Percentiles rank a stretch among this genome's conserved stretches.
Conservation (phyloP, 1,140 invertebrate species). For the Diachasma alloeum region DNA sequence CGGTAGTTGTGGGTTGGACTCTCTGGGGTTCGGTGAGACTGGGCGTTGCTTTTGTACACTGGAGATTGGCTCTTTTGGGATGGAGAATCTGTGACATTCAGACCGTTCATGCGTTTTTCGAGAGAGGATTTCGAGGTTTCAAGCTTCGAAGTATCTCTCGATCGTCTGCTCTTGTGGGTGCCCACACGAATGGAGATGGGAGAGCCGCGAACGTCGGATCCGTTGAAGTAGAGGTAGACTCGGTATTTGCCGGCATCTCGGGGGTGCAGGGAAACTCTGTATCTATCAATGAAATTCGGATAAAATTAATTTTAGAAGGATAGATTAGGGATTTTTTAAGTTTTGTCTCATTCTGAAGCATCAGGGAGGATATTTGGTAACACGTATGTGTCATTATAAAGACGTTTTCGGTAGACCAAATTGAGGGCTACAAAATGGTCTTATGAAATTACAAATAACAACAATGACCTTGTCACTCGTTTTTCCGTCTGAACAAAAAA, state of each 20-base stretch:
- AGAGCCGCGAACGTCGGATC: constrained; percentile 92
- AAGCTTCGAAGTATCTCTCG: constrained; percentile 49
- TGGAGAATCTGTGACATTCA: constrained; percentile 45
- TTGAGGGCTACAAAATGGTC: too few species aligned
- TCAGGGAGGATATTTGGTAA: too few species aligned
- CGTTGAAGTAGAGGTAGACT: constrained; percentile 95
- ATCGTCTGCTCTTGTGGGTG: constrained; percentile 68
- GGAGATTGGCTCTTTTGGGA: constrained; percentile 44
- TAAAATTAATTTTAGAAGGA: background rate
- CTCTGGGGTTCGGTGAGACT: constrained; percentile 28
- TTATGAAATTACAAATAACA: too few species aligned
- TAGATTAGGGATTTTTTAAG: background rate
- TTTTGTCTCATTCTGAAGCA: background rate
- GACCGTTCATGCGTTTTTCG: constrained; percentile 58
- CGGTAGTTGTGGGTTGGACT: constrained; percentile 50
- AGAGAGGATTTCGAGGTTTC: constrained; percentile 52
- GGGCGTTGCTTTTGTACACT: constrained; percentile 42
- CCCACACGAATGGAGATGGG: constrained; percentile 83
- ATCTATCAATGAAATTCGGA: constrained; percentile 52
- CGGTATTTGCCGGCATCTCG: constrained; percentile 90
- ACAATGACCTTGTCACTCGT: too few species aligned
- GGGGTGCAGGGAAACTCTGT: constrained; percentile 90
- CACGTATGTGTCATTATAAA: too few species aligned
- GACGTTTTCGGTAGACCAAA: too few species aligned
- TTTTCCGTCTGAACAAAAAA: too few species aligned